Conservation (phyloP, 2,888 invertebrate genomes). For the Pelosia muscerda region DNA sequence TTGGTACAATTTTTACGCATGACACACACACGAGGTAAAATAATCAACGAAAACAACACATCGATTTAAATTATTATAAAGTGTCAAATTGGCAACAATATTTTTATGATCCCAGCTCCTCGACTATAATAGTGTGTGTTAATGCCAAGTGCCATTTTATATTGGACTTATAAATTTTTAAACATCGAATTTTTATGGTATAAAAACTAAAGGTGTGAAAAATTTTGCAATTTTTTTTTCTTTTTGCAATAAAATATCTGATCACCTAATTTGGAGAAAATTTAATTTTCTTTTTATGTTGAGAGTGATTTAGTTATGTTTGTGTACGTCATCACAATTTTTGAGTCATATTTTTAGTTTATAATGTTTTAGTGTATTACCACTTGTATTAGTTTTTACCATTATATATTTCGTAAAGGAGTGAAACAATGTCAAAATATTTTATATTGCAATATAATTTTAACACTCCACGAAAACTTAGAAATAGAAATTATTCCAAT, state of each 20-base stretch:
- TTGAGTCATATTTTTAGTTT: constrained; percentile 70
- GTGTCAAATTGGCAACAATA: neutral
- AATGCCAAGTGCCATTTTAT: constrained; percentile 48
- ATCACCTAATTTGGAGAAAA: constrained; percentile 22
- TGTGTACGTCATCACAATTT: constrained; percentile 68
- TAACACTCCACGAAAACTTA: constrained; percentile 40
- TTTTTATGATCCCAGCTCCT: constrained; percentile 4
- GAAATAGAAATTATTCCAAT: constrained; percentile 32
- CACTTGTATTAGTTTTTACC: constrained; percentile 58
- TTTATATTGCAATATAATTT: constrained; percentile 38
- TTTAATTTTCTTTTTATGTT: constrained; percentile 20
- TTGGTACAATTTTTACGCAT: constrained; percentile 39
- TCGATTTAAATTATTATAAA: constrained; percentile 7
- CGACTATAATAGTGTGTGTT: constrained; percentile 35
- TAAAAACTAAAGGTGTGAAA: neutral
- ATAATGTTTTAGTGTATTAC: constrained; percentile 62
- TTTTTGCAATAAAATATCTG: constrained; percentile 14
- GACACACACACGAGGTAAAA: constrained; percentile 29
- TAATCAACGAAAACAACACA: neutral
- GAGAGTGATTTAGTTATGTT: constrained; percentile 44
- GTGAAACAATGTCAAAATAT: constrained; percentile 45
- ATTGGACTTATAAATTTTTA: constrained; percentile 35
- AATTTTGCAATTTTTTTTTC: neutral
- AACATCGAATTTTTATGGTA: constrained; percentile 43
- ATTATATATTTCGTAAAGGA: constrained; percentile 51